Percentiles rank a stretch among this genome's conserved stretches.
Conservation (phyloP, 1,140 invertebrate species). For the Lucilia sericata region DNA sequence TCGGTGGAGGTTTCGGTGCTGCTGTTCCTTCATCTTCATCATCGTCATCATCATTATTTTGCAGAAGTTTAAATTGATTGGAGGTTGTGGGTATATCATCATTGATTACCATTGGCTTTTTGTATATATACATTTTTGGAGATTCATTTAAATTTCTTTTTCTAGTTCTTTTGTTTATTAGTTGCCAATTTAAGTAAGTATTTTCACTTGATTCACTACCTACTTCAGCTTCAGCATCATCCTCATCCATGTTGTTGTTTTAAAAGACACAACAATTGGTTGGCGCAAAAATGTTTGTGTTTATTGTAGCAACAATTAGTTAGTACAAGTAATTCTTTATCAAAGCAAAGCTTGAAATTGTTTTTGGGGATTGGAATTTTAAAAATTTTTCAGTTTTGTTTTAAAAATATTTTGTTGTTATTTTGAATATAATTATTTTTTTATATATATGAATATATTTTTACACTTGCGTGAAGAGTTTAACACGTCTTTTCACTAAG, state of each 20-base stretch:
- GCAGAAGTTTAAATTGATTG: not conserved
- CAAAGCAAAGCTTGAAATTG: too few species aligned
- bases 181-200: not conserved
- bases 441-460: too few species aligned
- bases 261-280: not conserved
- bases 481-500: too few species aligned
- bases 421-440: too few species aligned
- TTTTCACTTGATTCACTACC: not conserved
- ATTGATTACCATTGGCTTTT: not conserved
- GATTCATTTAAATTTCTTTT: not conserved
- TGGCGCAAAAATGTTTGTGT: too few species aligned
- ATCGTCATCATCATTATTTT: not conserved
- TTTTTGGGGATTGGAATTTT: too few species aligned
- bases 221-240: not conserved
- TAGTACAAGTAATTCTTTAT: too few species aligned
- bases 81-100: not conserved
- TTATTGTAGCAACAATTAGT: too few species aligned
- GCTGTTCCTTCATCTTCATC: not conserved
- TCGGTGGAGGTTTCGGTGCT: conserved; percentile 42
- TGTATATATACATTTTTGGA: not conserved
- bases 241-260: not conserved
- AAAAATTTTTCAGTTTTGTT: too few species aligned
- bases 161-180: not conserved
- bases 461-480: too few species aligned
- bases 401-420: too few species aligned